A percentile compares a stretch with the other conserved stretches of the same genome.
These are phyloP conservation scores for Etheostoma cragini DNA, from an alignment of 2,113 vertebrate species.

Conservation along the genomic window DNA sequence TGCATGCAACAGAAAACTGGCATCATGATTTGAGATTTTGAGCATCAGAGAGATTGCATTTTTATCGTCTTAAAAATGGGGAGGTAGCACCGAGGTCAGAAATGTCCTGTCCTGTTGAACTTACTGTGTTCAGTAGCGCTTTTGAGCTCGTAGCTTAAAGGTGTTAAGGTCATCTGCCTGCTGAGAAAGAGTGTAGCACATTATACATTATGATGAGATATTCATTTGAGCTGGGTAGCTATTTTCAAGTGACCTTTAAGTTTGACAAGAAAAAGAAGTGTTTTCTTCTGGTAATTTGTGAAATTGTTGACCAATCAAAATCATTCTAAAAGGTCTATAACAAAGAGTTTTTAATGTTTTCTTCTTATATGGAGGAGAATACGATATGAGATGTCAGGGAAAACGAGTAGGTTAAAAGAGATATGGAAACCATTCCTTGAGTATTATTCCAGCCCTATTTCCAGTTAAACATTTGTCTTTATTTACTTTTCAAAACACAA, in stretches of 20 bases:
- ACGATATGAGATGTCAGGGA: not conserved
- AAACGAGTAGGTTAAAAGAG: not conserved
- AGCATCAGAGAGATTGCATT: slow-evolving; percentile 25
- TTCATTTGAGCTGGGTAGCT: slow-evolving; percentile 33
- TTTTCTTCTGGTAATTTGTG: slow-evolving; percentile 10
- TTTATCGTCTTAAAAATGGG: slow-evolving; percentile 21
- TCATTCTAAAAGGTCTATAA: not conserved
- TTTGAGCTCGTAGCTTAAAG: slow-evolving; percentile 41
- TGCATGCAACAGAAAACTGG: not conserved
- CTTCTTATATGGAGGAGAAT: not conserved
- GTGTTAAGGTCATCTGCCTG: slow-evolving; percentile 43
- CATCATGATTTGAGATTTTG: slow-evolving; percentile 19
- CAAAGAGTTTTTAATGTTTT: not conserved
- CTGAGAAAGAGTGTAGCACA: slow-evolving; percentile 35
- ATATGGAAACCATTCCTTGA: not conserved
- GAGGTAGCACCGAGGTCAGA: slow-evolving; percentile 35
- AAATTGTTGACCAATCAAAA: not conserved
- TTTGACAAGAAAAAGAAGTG: slow-evolving; percentile 28
- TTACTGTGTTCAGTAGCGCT: slow-evolving; percentile 48
- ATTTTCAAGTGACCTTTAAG: slow-evolving; percentile 50
- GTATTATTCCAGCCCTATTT: not conserved
- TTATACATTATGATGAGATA: slow-evolving; percentile 46
- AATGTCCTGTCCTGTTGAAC: slow-evolving; percentile 36
- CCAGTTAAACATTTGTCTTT: not conserved
- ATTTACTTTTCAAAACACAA: not conserved